phyloP scores from a whole-genome alignment of 2,797 vertebrate species.

The Salmo trutta region DNA sequence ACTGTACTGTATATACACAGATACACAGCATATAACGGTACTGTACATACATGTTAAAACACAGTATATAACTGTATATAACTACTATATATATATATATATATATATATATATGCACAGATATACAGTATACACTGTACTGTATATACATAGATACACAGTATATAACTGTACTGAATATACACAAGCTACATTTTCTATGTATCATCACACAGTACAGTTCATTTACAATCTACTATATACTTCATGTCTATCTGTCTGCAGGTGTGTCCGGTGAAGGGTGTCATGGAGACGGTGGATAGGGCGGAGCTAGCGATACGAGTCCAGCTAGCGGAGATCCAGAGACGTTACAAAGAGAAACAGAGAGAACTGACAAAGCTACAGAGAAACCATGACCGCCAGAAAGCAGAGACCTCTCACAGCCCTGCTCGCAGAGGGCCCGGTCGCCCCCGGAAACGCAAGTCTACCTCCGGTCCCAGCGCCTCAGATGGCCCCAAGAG shows the following conservation, averaged over 20 bases:
- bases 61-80: too few species aligned
- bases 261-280: constrained; percentile 93
- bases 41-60: too few species aligned
- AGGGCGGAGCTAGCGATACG: constrained; percentile 93
- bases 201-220: background rate
- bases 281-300: constrained; percentile 90
- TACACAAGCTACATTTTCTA: too few species aligned
- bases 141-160: too few species aligned
- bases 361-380: constrained; percentile 94
- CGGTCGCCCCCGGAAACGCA: constrained; percentile 90
- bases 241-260: constrained; percentile 10
- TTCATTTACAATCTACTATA: constrained; percentile 11
- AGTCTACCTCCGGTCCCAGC: constrained; percentile 70
- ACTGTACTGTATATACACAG: too few species aligned
- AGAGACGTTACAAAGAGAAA: constrained; percentile 95
- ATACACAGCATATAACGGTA: too few species aligned
- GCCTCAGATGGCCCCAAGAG: constrained; percentile 74
- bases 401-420: constrained; percentile 89
- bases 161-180: too few species aligned
- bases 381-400: constrained; percentile 91
- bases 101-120: too few species aligned
- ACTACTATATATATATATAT: too few species aligned
- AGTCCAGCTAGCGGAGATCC: constrained; percentile 90
- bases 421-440: constrained; percentile 90
- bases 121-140: too few species aligned